Evolutionary conservation across 2,113 vertebrate species (phyloP), one percentile per base, ranked within the genome.

Genomic region (Azemiops feae): DNA sequence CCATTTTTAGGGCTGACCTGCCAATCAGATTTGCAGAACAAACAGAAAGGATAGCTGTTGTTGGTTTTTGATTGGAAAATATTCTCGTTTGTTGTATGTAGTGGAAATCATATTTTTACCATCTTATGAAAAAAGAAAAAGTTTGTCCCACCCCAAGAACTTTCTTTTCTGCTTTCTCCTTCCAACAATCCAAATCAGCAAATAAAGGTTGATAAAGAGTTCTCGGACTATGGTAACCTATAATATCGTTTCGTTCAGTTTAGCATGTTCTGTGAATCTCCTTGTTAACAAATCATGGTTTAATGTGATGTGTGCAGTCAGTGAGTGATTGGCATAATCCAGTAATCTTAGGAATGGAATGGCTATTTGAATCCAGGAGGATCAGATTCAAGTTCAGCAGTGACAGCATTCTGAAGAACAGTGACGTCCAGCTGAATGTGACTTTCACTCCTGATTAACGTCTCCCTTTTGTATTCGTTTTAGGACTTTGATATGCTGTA

Each of bases 401-500:
- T 57, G 43, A 3, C 20, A 39, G 88, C 88, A 43, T 23, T 43
- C 22, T 45, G 39, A 22, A 39, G 5, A 16, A 30, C 12, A 87
- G 86, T 43, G 45, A 50, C 1, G 2, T 50, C 85, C 22, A 50
- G 23, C 47, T 30, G 47, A 87, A 47, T 52, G 85, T 50, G 10
- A 30, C 5, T 52, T 52, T 50, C 43, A 16, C n/a, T 4, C 25
- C 25, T 81, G 18, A 18, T 39, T 47, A n/a, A 60, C 34, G 52
- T n/a, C 3, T 53, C 1, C 23, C n/a, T 54, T 90, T 92, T 91
- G 89, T 16, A 92, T 87, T 89, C 7, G 25, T 93, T 91, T 52
- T 45, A 95, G 94, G 95, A 91, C 89, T 95, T 94, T 43, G 47
- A 95, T 91, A 93, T 58, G 88, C 85, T 96, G 27, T 8, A 58